Conservation (phyloP, 2,797 vertebrate species). For the Arrhamphus sclerolepis region DNA sequence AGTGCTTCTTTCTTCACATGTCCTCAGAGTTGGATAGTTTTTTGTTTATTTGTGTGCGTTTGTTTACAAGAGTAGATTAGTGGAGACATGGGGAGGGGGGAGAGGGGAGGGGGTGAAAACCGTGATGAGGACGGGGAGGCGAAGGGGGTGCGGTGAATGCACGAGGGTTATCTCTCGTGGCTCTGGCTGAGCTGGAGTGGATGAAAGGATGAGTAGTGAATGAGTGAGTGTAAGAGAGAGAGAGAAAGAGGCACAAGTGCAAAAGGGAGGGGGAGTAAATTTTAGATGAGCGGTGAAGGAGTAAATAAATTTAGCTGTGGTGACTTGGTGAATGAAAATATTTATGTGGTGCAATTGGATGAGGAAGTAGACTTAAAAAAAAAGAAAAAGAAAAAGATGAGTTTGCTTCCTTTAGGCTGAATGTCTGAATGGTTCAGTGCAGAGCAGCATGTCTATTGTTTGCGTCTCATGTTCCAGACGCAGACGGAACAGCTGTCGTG, state of each 20-base stretch:
- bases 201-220: conserved; percentile 38
- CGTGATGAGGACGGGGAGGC: background rate
- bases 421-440: too few species aligned
- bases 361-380: too few species aligned
- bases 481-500: too few species aligned
- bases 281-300: conserved; percentile 8
- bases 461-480: too few species aligned
- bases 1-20: too few species aligned
- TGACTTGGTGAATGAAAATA: too few species aligned
- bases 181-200: conserved; percentile 1
- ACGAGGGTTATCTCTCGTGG: too few species aligned
- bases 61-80: conserved; percentile 17
- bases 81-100: conserved; percentile 14
- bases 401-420: too few species aligned
- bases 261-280: background rate
- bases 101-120: conserved; percentile 19
- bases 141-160: too few species aligned
- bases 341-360: too few species aligned
- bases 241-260: conserved; percentile 25
- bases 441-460: too few species aligned
- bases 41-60: conserved; percentile 8
- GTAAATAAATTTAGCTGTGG: conserved; percentile 9
- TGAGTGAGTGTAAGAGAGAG: conserved; percentile 11
- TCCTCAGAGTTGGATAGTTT: background rate
- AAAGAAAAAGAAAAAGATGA: too few species aligned